Base-by-base conservation (phyloP, 2,113 vertebrate species). In the Panurus biarmicus region DNA sequence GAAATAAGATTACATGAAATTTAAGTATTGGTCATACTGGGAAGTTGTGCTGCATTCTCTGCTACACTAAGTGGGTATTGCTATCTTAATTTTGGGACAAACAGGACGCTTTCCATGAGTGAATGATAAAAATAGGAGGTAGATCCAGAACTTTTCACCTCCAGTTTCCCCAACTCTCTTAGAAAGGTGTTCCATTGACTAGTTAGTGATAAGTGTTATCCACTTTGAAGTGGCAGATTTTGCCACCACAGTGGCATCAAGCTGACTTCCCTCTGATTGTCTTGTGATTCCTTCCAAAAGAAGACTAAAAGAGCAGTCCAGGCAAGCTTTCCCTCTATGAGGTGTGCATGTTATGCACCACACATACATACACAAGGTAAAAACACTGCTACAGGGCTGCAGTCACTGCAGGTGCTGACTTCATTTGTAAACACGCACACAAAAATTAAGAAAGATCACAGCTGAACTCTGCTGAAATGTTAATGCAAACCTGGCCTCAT, bases 281-380 rank as follows among this genome's bases (percentile, higher is more conserved):
- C n/a, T 58, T 81, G 18, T 80, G 69, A 44, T 71, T 76, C 33
- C 38, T 74, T 82, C 38, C 28, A 50, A 35, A 73, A 70, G 14
- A 61, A 9, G 11, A 36, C 15, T 12, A 31, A 53, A 54, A 60
- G 31, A 73, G 35, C 18, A 71, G 62, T 44, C 22, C 44, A 70
- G 48, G 26, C 40, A 83, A 81, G 50, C 6, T 73, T 65, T 76
- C 29, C 20, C 17, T 80, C 36, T 48, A 1, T n/a, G 21, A 44
- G 51, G 7, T 42, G 42, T 61, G 50, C 1, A 0, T 40, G 13
- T 47, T 58, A 8, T 1, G 1, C 54, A 53, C n/a, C 72, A 77
- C 26, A 15, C 10, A 58, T 25, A 51, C 53, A 25, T 5, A 13
- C 51, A 50, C 44, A 14, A 44, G 62, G n/a, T 11, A 11, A 53